phyloP scores from a whole-genome alignment of 64 coral and sea anemone genomes.

The Exaiptasia diaphana region DNA sequence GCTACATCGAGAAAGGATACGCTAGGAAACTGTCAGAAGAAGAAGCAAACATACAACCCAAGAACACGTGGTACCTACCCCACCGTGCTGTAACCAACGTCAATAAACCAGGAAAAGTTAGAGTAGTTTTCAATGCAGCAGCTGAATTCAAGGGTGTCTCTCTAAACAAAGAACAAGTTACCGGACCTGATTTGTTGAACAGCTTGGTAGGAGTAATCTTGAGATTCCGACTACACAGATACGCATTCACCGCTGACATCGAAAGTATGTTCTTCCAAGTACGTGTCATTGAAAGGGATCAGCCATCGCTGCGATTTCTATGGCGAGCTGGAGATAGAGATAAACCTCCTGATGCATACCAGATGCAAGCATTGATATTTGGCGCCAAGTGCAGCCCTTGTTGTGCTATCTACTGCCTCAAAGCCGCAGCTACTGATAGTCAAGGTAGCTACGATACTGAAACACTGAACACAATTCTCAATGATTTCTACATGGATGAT shows the following conservation, averaged over 20 bases:
- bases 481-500: conserved; percentile 45
- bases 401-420: neutral
- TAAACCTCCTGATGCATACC: neutral
- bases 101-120: conserved; percentile 46
- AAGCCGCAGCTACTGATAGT: neutral
- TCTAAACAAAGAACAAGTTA: conserved; percentile 6
- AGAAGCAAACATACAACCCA: neutral
- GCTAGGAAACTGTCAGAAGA: conserved; percentile 16
- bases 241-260: conserved; percentile 26
- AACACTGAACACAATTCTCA: neutral
- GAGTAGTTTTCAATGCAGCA: conserved; percentile 51
- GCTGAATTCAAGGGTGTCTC: conserved; percentile 7
- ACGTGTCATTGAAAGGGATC: neutral
- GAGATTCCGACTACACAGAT: neutral
- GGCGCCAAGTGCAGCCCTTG: neutral
- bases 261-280: conserved; percentile 29
- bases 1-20: conserved; percentile 29
- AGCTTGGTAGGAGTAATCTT: conserved; percentile 16
- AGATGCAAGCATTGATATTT: conserved; percentile 8
- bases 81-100: conserved; percentile 30
- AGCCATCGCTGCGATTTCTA: conserved; percentile 7
- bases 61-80: conserved; percentile 54
- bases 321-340: neutral
- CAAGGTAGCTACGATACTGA: neutral
- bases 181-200: conserved; percentile 34